These are phyloP conservation scores for Spea hammondii DNA, from an alignment of 2,797 vertebrate genomes.

Conservation along the genomic window DNA sequence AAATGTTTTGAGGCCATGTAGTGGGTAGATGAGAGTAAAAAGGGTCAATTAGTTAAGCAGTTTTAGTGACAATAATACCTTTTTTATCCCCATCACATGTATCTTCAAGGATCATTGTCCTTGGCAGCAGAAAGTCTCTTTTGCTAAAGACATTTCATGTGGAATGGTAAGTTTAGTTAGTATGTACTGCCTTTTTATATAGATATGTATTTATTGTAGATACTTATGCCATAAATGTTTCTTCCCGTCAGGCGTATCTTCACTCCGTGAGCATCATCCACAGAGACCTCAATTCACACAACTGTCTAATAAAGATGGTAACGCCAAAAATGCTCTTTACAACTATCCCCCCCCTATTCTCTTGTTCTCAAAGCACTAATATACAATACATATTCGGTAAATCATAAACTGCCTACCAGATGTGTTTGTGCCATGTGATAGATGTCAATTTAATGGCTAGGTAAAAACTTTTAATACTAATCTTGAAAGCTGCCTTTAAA, in stretches of 20 bases:
- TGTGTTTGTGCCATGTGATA: no score
- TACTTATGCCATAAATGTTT: not conserved
- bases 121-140: conserved; percentile 92
- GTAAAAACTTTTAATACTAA: not conserved
- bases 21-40: no score
- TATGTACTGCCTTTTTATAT: not conserved
- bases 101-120: conserved; percentile 82
- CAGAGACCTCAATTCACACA: conserved; percentile 93
- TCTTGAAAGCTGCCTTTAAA: not conserved
- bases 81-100: conserved; percentile 19
- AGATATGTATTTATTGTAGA: not conserved
- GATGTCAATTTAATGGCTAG: no score
- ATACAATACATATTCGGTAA: no score
- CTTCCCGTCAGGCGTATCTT: conserved; percentile 80
- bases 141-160: conserved; percentile 90
- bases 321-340: conserved; percentile 43
- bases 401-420: not conserved
- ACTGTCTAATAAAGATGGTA: conserved; percentile 94
- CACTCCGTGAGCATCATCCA: conserved; percentile 96
- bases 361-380: not conserved
- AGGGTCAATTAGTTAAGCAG: no score
- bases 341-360: not conserved
- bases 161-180: conserved; percentile 84
- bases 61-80: not conserved
- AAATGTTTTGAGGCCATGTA: no score